Conservation (phyloP, 2,113 vertebrate species). For the Neogobius melanostomus region DNA sequence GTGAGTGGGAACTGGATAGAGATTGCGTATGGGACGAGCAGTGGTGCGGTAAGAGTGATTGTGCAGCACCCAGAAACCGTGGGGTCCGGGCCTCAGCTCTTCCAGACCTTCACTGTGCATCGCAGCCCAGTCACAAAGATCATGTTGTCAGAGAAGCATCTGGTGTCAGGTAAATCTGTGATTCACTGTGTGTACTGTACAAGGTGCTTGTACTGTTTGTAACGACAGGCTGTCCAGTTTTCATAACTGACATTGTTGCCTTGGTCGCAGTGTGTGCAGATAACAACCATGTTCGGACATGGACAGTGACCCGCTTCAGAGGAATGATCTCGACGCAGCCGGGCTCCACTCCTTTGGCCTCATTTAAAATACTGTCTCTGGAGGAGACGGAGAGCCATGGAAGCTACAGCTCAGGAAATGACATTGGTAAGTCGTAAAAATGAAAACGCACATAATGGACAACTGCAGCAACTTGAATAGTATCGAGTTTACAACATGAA, state of each 20-base stretch:
- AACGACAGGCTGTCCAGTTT: background rate
- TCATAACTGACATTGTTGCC: background rate
- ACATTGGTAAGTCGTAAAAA: constrained; percentile 82
- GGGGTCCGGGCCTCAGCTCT: constrained; percentile 94
- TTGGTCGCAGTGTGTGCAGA: constrained; percentile 87
- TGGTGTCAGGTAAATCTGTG: constrained; percentile 87
- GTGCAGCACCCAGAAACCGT: constrained; percentile 97
- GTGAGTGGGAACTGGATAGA: constrained; percentile 98
- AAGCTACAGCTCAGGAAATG: constrained; percentile 94
- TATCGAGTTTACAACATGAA: background rate
- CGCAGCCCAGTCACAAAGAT: constrained; percentile 96
- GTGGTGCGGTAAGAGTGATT: constrained; percentile 93
- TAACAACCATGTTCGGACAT: constrained; percentile 95
- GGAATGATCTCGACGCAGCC: constrained; percentile 99
- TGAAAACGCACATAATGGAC: background rate
- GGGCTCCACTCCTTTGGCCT: constrained; percentile 93
- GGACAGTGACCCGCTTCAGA: constrained; percentile 95
- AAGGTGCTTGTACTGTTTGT: background rate
- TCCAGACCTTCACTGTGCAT: constrained; percentile 97
- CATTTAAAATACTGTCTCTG: constrained; percentile 95
- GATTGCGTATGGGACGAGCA: constrained; percentile 96
- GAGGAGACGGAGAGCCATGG: constrained; percentile 95
- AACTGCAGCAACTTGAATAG: background rate
- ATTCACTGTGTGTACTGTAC: background rate
- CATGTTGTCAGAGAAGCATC: constrained; percentile 96